These are phyloP conservation scores for Micromussa lordhowensis DNA, from an alignment of 92 coral and sea anemone genomes.

Conservation along the genomic window DNA sequence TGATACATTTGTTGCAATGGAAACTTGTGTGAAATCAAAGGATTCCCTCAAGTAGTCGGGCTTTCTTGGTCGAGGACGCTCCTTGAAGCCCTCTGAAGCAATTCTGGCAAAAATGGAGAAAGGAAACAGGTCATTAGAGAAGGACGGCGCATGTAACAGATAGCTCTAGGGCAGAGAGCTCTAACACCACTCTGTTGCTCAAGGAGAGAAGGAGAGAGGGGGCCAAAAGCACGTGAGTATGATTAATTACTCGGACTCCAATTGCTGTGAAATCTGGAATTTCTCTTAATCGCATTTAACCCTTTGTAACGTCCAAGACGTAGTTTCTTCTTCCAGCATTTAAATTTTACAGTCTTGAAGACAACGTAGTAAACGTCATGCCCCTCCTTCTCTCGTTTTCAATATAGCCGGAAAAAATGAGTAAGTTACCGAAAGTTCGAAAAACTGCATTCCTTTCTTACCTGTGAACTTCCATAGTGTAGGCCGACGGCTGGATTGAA, in stretches of 20 bases:
- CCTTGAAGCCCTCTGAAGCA: constrained; percentile 63
- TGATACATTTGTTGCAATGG: constrained; percentile 1
- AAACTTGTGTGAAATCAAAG: constrained; percentile 78
- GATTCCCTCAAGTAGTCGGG: constrained; percentile 97
- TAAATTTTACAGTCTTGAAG: neutral
- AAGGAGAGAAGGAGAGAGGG: neutral
- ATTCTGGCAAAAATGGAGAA: constrained; percentile 31
- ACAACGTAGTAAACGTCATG: neutral
- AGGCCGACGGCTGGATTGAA: neutral
- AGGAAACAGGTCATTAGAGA: too few relatives aligned
- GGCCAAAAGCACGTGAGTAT: neutral
- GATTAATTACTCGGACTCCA: neutral
- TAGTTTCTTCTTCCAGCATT: neutral
- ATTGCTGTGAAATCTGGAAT: neutral
- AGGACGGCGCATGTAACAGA: neutral
- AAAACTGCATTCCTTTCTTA: neutral
- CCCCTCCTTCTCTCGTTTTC: neutral
- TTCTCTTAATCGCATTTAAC: neutral
- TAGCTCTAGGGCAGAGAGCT: neutral
- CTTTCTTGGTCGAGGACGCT: constrained; percentile 89
- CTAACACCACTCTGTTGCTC: neutral
- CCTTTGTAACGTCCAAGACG: too few relatives aligned
- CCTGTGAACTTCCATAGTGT: constrained; percentile 19
- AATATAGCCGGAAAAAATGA: neutral
- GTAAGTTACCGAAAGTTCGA: neutral